Evolutionary conservation across 2,797 vertebrate genomes (phyloP), one percentile per base, ranked within the genome.

Genomic region (Gephyroberyx darwinii): DNA sequence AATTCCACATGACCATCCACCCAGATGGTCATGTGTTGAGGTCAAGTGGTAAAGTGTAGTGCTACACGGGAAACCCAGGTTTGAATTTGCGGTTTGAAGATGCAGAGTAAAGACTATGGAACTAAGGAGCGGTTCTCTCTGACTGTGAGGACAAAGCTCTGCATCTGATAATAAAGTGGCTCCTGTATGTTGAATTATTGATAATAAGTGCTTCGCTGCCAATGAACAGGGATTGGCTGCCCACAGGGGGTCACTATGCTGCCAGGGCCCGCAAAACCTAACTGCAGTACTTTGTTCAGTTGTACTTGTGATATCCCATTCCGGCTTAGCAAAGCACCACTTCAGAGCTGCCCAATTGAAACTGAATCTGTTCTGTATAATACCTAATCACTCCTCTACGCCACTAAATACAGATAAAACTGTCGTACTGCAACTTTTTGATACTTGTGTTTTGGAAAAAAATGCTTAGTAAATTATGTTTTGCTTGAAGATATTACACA

Each of bases 171-270:
- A 85, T 86, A 83, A 88, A 85, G 82, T 61, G 67, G 33, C 69
- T 83, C 64, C 51, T 41, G 71, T 57, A 17, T 22, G 71, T 57
- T 91, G 87, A 90, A 91, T 88, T 89, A 91, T 89, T 90, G 78
- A 90, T 85, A 82, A 78, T 81, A 78, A 88, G 69, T 71, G 75
- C 68, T 85, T 80, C 84, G 76, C 78, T 83, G 84, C 71, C 65
- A 74, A 81, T 84, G 83, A 86, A 76, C 74, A 51, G 55, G 70
- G 69, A 86, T 87, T 80, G 74, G 83, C 4, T 55, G 31, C 75
- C 81, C 47, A 65, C 69, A 37, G 84, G 74, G 77, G 68, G 67
- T 69, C 53, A 48, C 56, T 68, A 67, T 69, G 66, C 39, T 80
- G 33, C 72, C 68, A 65, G 58, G 31, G 55, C 37, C 71, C 66